Evolutionary conservation across 1,140 invertebrate species (phyloP).

Genomic region (Scaptodrosophila lebanonensis): DNA sequence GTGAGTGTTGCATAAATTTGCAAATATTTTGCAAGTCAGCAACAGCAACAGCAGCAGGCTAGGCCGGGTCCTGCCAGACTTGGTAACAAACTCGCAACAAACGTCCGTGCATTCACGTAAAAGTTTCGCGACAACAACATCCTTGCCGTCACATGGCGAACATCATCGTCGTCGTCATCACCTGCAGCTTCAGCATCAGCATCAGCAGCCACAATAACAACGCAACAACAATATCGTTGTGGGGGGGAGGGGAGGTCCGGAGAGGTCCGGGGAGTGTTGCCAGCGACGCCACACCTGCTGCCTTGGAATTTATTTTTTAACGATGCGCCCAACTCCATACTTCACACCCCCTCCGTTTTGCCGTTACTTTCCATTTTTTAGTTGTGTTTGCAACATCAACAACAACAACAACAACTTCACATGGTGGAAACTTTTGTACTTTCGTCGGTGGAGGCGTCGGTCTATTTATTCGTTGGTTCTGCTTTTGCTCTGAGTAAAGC

Average conservation of each 20-base stretch:
- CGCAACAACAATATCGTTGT: too few species aligned
- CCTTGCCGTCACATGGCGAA: conserved; percentile 1
- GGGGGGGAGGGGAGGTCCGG: too few species aligned
- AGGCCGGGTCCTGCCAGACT: conserved; percentile 5
- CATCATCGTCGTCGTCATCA: conserved; percentile 31
- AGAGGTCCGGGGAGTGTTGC: conserved; percentile 7
- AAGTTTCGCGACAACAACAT: conserved; percentile 27
- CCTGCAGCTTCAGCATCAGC: conserved; percentile 20
- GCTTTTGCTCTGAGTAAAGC: too few species aligned
- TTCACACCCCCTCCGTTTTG: background rate
- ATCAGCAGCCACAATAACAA: conserved; percentile 19
- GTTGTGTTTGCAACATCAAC: conserved; percentile 44
- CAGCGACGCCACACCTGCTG: conserved; percentile 18
- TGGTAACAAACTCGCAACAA: conserved; percentile 6
- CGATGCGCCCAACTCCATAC: conserved; percentile 13
- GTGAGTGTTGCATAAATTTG: conserved; percentile 65
- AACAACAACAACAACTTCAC: conserved; percentile 39
- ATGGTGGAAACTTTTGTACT: conserved; percentile 28
- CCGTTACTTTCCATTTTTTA: conserved; percentile 26
- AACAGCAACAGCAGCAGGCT: conserved; percentile 16
- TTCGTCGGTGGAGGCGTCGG: background rate
- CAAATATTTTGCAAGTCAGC: conserved; percentile 65
- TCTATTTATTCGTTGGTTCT: too few species aligned
- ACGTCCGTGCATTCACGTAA: background rate
- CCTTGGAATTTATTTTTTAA: conserved; percentile 49